Percentiles rank a stretch among this genome's conserved stretches.
Evolutionary conservation across 1,140 invertebrate species (phyloP).

Genomic region (Bathynomus jamesi): DNA sequence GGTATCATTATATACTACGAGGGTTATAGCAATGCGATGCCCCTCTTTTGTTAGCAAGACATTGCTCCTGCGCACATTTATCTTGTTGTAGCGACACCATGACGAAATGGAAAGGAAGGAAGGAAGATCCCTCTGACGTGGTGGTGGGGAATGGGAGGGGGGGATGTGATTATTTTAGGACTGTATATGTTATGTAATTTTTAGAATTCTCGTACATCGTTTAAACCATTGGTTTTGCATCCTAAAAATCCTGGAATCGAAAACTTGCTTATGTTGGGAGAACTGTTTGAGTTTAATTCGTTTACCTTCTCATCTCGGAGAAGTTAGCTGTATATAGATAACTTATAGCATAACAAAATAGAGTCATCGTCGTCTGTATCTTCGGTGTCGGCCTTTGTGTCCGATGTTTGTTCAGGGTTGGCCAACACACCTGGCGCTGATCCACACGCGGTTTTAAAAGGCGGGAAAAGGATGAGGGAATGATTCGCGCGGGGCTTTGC

Average conservation of each 20-base stretch:
- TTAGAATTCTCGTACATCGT: too few relatives aligned
- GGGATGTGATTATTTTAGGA: too few relatives aligned
- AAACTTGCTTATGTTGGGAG: too few relatives aligned
- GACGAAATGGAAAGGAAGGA: neutral
- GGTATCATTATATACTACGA: neutral
- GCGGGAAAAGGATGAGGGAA: conserved; percentile 26
- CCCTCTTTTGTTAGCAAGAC: neutral
- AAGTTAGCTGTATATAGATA: too few relatives aligned
- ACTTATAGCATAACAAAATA: neutral
- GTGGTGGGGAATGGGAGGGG: too few relatives aligned
- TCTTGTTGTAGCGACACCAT: neutral
- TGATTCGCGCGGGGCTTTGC: conserved; percentile 26
- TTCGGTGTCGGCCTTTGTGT: conserved; percentile 12
- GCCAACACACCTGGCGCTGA: conserved; percentile 29
- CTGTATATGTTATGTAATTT: too few relatives aligned
- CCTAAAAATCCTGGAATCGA: too few relatives aligned
- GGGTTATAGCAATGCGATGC: neutral
- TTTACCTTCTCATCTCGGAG: too few relatives aligned
- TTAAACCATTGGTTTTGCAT: too few relatives aligned
- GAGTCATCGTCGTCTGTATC: neutral
- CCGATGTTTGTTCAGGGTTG: conserved; percentile 29
- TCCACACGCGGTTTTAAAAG: conserved; percentile 27
- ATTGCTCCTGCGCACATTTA: neutral
- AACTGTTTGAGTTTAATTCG: too few relatives aligned
- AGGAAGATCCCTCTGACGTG: neutral